Base-by-base conservation (phyloP, 2,888 invertebrate species). In the Caenorhabditis sp. region DNA sequence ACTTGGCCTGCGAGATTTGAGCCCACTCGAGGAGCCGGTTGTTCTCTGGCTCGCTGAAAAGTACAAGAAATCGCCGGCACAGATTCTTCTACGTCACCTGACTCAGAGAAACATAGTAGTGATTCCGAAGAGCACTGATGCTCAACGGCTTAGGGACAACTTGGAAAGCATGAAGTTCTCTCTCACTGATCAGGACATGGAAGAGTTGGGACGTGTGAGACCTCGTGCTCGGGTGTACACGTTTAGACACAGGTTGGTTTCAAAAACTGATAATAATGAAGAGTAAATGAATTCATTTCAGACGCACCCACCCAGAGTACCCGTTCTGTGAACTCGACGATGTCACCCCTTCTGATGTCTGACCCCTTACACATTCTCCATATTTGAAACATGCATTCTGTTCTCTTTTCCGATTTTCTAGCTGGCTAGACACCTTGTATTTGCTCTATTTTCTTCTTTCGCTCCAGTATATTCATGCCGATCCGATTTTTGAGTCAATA, bases 11-110 rank as follows among this genome's bases (percentile, higher is more conserved):
- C 53, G 61, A 1, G 53, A 65, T 8, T 32, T 22, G 13, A 62
- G 61, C 20, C 74, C 80, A 11, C 70, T 86, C 13, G 56, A 70
- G 3, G 78, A 79, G 26, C 71, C 80, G 15, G 15, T 76, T n/a
- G 53, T 78, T 2, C 9, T 15, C 5, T 8, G 27, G 6, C 66
- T 86, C 2, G 78, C 83, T 13, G 66, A 82, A 35, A 86, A 84
- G 50, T 78, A 86, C 66, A 32, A 66, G 17, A 83, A 82, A 45
- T 78, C 83, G 0, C 80, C 82, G 5, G 85, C 83, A 1, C 78
- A 80, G 17, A 75, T 80, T 26, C 53, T 81, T 2, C 35, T 81
- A 9, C 48, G 79, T 4, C 71, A 76, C 9, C 46, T 76, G 13
- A 73, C 74, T 2, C 78, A 81, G 35, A 61, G 63, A 9, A 58